Base-by-base conservation (phyloP, 1,140 invertebrate genomes). In the Coelopa frigida region DNA sequence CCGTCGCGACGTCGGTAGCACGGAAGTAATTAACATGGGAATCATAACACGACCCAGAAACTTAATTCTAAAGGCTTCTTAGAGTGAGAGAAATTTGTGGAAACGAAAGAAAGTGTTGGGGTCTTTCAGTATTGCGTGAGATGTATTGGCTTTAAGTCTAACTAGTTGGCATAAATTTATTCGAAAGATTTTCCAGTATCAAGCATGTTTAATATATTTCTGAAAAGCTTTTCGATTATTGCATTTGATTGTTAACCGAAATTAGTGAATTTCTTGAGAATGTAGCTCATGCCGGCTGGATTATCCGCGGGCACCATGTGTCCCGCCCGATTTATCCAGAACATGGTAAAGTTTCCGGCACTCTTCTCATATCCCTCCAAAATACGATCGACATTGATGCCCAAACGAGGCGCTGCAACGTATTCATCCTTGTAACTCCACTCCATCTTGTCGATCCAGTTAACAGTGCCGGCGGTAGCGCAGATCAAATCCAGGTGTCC, bases 361-460 rank as follows among this genome's bases (percentile, higher is more conserved):
- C 67, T 62, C 55, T 85, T 84, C 21, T 75, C 71, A 54, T 83
- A 87, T 12, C 81, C 84, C 56, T 82, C 81, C 22, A 82, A 71
- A 7, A 74, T 63, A 4, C 71, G 60, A 43, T 81, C 58, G 48
- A 78, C 74, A 56, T 71, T 71, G 22, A 87, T 71, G 3, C 78
- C 73, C 5, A 51, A 38, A 12, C 82, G 75, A 0, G 58, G 46
- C 2, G 78, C 67, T 2, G 55, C 64, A 18, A 64, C 57, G 70
- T 81, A 89, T 0, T 59, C 54, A 8, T 70, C 53, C 12, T 75
- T 73, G 35, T 74, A 73, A 14, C 58, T 62, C 80, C 80, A 91
- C 17, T 79, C 70, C 48, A 89, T 71, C 12, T 74, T 72, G 32
- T 85, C 76, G 4, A 89, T 78, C 87, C 86, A 91, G 8, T 75